Conservation (phyloP, 2,113 vertebrate species). For the Oceanites oceanicus region DNA sequence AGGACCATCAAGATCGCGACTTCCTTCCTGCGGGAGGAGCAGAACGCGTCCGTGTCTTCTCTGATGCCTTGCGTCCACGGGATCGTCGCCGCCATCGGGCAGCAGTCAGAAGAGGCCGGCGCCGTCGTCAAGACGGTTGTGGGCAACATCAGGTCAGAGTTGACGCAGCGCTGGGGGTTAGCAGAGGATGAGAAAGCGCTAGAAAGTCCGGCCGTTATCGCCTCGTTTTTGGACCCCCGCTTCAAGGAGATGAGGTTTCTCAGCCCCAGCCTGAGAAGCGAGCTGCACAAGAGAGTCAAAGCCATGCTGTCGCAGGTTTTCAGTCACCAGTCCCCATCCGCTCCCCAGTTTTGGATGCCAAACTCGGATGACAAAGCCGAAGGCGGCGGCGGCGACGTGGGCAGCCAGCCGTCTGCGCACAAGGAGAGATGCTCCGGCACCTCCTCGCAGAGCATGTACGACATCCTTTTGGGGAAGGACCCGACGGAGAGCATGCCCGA, state of each 20-base stretch:
- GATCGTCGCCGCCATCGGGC: constrained; percentile 34
- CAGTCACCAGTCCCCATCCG: background rate
- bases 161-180: constrained; percentile 54
- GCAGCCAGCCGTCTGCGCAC: background rate
- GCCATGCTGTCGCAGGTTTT: constrained; percentile 42
- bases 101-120: constrained; percentile 44
- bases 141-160: constrained; percentile 33
- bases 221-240: constrained; percentile 73
- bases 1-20: constrained; percentile 61
- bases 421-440: background rate
- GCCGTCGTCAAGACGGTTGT: constrained; percentile 34
- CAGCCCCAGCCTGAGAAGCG: constrained; percentile 46
- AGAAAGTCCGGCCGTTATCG: constrained; percentile 46
- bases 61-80: constrained; percentile 73
- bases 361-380: background rate
- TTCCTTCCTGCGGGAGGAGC: constrained; percentile 66
- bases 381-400: background rate
- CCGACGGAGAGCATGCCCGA: constrained; percentile 69
- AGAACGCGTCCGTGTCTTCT: constrained; percentile 64
- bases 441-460: constrained; percentile 59
- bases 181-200: constrained; percentile 51
- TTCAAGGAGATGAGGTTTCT: constrained; percentile 76
- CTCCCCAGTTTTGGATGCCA: background rate
- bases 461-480: constrained; percentile 72
- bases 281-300: constrained; percentile 61